Evolutionary conservation across 2,888 invertebrate genomes (phyloP).

Genomic region (Himalopsyche tibetana): DNA sequence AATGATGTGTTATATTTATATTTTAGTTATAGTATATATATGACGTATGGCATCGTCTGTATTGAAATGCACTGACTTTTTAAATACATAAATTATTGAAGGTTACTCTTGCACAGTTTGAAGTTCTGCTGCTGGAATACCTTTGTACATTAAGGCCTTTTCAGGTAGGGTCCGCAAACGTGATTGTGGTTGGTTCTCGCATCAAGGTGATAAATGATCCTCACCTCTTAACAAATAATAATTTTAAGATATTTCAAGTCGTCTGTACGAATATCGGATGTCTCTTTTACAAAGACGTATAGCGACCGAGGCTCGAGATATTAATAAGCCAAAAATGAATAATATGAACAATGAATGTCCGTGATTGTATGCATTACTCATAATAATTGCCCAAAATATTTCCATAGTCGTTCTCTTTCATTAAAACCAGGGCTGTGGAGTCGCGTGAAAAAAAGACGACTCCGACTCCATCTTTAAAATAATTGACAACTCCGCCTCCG

Average conservation of each 20-base stretch:
- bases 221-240: conserved; percentile 54
- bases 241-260: conserved; percentile 50
- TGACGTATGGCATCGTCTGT: too few relatives aligned
- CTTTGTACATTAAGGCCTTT: conserved; percentile 46
- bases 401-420: background rate
- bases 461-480: too few relatives aligned
- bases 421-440: background rate
- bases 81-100: too few relatives aligned
- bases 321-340: conserved; percentile 35
- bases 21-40: too few relatives aligned
- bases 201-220: conserved; percentile 54
- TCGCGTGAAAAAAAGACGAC: too few relatives aligned
- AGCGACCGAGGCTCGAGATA: conserved; percentile 38
- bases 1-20: too few relatives aligned
- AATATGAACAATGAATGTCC: background rate
- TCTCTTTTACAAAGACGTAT: conserved; percentile 54
- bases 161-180: conserved; percentile 52
- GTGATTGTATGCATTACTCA: conserved; percentile 1
- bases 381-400: background rate
- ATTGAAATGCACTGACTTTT: too few relatives aligned
- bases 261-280: conserved; percentile 51
- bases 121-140: background rate
- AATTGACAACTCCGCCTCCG: too few relatives aligned
- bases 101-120: background rate
- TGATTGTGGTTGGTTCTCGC: conserved; percentile 46